These are phyloP conservation scores for Physocephala rufipes DNA, from an alignment of 2,888 invertebrate genomes.

Conservation along the genomic window DNA sequence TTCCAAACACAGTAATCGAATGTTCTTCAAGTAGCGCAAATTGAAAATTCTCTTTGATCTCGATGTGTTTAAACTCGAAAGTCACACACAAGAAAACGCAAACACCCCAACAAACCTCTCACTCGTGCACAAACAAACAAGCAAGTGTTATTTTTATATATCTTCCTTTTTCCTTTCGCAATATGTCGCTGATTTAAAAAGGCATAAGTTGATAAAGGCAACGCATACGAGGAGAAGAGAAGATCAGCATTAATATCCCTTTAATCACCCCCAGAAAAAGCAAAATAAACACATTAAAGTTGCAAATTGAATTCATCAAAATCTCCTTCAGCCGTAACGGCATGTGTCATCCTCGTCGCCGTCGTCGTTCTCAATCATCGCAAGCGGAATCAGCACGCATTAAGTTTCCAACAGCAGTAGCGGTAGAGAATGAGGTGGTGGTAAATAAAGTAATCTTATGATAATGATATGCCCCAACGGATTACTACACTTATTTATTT, in stretches of 20 bases:
- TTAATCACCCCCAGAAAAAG: constrained; percentile 59
- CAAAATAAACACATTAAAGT: constrained; percentile 64
- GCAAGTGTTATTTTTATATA: not conserved
- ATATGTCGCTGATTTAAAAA: not conserved
- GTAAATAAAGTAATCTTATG: constrained; percentile 2
- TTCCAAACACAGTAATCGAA: constrained; percentile 26
- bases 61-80: constrained; percentile 33
- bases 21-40: constrained; percentile 29
- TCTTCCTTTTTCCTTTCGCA: not conserved
- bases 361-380: not conserved
- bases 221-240: not conserved
- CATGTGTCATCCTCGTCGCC: constrained; percentile 11
- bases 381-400: not conserved
- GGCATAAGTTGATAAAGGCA: no score
- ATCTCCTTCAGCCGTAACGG: constrained; percentile 49
- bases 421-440: not conserved
- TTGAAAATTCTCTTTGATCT: constrained; percentile 38
- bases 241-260: constrained; percentile 43
- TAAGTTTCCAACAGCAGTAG: not conserved
- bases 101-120: constrained; percentile 22
- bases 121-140: not conserved
- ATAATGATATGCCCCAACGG: constrained; percentile 30
- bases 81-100: constrained; percentile 27
- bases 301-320: constrained; percentile 63
- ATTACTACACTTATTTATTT: constrained; percentile 30